Base-by-base conservation (phyloP, 2,888 invertebrate genomes). In the Itoplectis maculator region DNA sequence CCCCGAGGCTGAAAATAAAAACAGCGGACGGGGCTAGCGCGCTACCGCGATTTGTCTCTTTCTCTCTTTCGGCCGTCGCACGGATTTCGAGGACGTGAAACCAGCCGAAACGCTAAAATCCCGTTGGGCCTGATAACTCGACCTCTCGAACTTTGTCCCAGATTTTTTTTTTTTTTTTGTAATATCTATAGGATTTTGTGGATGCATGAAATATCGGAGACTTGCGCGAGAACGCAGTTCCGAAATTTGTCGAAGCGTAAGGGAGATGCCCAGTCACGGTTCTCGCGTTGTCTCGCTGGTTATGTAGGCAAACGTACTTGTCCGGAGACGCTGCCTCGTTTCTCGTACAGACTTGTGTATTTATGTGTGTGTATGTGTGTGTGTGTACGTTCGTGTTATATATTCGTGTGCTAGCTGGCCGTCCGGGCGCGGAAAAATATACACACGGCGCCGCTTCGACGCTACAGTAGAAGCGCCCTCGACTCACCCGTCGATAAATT, bases 1-100 rank as follows among this genome's bases (percentile, higher is more conserved):
- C n/a, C 59, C 76, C 76, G 78, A 75, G 76, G 35, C 59, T 59
- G 13, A 85, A 85, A 85, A 82, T 51, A 82, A 85, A 79, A 83
- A 81, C 54, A 23, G 54, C 54, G 69, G 59, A 54, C 47, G 56
- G 69, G 73, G 54, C 76, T n/a, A n/a, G 42, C 51, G 61, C 51
- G 51, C 23, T 51, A 29, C 49, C 69, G n/a, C n/a, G 42, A 54
- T 45, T 66, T 40, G 54, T 47, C 49, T 73, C 63, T 29, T n/a
- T n/a, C n/a, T n/a, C n/a, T n/a, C n/a, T n/a, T n/a, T 56, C 56
- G 4, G 23, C 13, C 29, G n/a, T 29, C 13, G 56, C n/a, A n/a
- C 23, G 29, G 11, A 5, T 29, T 29, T 29, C 3, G 29, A 29
- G 29, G 29, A 29, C 29, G 29, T 29, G 2, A 29, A 29, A 29